Evolutionary conservation across 1,140 invertebrate species (phyloP).

Genomic region (Cherax destructor): DNA sequence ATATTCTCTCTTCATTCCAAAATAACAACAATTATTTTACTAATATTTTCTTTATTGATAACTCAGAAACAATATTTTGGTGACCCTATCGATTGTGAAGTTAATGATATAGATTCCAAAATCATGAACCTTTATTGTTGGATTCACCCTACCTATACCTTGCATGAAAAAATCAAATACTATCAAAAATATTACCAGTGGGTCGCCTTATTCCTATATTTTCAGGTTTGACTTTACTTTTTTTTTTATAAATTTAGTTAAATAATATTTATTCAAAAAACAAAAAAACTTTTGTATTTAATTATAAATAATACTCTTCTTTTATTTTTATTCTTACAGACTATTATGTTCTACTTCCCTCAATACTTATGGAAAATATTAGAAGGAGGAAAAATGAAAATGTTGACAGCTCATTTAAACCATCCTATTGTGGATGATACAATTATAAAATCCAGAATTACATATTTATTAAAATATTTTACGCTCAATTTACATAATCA

Average conservation of each 20-base stretch:
- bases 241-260: no score
- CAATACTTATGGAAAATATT: constrained; percentile 93
- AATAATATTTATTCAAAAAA: no score
- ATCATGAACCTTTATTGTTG: constrained; percentile 97
- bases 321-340: no score
- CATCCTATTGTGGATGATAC: constrained; percentile 87
- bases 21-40: constrained; percentile 91
- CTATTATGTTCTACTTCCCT: constrained; percentile 91
- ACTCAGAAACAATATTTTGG: constrained; percentile 96
- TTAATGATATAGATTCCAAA: constrained; percentile 88
- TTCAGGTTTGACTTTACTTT: constrained; percentile 80
- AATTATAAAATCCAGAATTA: constrained; percentile 85
- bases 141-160: constrained; percentile 95
- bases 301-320: no score
- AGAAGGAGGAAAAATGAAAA: constrained; percentile 90
- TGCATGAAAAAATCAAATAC: constrained; percentile 88
- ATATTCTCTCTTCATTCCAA: constrained; percentile 95
- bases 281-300: no score
- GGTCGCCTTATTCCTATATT: constrained; percentile 89
- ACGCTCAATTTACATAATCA: constrained; percentile 86
- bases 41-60: constrained; percentile 93
- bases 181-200: constrained; percentile 98
- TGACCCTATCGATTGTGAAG: constrained; percentile 96
- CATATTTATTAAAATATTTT: constrained; percentile 90
- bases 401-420: constrained; percentile 89